Evolutionary conservation across 2,113 vertebrate genomes (phyloP).

Genomic region (Mugil cephalus): DNA sequence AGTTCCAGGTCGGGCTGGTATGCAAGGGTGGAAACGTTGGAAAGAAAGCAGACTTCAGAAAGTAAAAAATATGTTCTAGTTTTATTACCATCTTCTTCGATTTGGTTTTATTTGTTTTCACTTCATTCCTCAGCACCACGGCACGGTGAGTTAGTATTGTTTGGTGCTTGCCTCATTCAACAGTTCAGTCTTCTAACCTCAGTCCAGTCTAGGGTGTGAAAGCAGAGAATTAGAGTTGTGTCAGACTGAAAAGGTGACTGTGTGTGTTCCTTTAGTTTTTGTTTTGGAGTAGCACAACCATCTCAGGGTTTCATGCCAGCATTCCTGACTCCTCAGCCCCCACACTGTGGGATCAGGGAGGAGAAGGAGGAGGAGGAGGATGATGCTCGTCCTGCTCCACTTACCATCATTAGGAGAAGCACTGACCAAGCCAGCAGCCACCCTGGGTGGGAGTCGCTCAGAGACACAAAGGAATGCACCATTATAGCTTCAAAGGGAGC

Average conservation of each 20-base stretch:
- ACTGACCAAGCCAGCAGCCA: conserved; percentile 49
- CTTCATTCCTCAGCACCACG: no score
- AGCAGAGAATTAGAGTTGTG: neutral
- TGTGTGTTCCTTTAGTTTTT: neutral
- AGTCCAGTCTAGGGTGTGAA: no score
- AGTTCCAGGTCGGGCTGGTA: no score
- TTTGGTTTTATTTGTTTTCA: no score
- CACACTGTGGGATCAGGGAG: conserved; percentile 34
- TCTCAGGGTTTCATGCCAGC: conserved; percentile 16
- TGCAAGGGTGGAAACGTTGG: no score
- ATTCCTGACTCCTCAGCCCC: conserved; percentile 45
- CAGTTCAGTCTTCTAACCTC: no score
- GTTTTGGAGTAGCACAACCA: neutral
- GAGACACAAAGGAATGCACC: conserved; percentile 68
- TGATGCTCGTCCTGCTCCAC: conserved; percentile 41
- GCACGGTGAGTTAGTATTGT: no score
- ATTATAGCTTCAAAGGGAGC: conserved; percentile 55
- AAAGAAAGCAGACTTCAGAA: no score
- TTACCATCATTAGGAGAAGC: conserved; percentile 60
- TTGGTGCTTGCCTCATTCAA: no score
- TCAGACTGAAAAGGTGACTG: neutral
- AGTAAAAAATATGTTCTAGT: no score
- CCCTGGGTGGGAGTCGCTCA: conserved; percentile 52
- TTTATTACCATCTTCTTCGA: no score
- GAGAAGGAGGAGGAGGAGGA: conserved; percentile 36